Evolutionary conservation across 1,140 invertebrate species (phyloP), one percentile per base, ranked within the genome.

Genomic region (Bombus breviceps): DNA sequence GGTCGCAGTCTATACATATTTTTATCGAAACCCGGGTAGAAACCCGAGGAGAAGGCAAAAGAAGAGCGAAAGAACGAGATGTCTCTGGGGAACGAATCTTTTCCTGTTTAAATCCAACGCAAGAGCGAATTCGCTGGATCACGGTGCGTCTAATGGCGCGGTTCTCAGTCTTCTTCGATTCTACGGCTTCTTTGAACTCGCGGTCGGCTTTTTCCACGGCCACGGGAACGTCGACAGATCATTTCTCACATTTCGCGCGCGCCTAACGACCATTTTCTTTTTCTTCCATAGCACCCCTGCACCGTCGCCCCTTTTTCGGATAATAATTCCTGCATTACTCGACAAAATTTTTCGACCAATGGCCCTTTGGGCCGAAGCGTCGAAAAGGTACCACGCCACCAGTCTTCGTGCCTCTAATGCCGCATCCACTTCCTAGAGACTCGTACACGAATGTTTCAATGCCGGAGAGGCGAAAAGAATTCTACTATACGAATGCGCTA

Each of bases 221-320:
- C 74, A 87, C 87, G 86, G 85, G 77, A 88, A 88, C 73, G 90
- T 88, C 90, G 94, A 94, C 94, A 94, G 94, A 94, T 94, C 94
- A 95, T 95, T 95, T 95, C 92, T 95, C 94, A 95, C 93, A 94
- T 94, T 94, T 92, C 93, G 89, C 92, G 87, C 86, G 77, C 82
- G 87, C 83, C 79, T 88, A 88, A 89, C 87, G 91, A 89, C 43
- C 87, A 80, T 88, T 87, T 86, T 91, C 87, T 88, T 90, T 79
- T 81, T 66, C 53, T 43, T 59, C 43, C 68, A 32, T 6, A 18
- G 47, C 34, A 9, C 62, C 77, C 59, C 88, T 77, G 81, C 71
- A 73, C 88, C 79, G 43, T 66, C 41, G 32, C 76, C 53, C 71
- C 53, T 64, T 47, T 84, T 82, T 39, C 75, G 84, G 89, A 93